Conservation (phyloP, 2,797 vertebrate genomes). For the Crenuchus spilurus region DNA sequence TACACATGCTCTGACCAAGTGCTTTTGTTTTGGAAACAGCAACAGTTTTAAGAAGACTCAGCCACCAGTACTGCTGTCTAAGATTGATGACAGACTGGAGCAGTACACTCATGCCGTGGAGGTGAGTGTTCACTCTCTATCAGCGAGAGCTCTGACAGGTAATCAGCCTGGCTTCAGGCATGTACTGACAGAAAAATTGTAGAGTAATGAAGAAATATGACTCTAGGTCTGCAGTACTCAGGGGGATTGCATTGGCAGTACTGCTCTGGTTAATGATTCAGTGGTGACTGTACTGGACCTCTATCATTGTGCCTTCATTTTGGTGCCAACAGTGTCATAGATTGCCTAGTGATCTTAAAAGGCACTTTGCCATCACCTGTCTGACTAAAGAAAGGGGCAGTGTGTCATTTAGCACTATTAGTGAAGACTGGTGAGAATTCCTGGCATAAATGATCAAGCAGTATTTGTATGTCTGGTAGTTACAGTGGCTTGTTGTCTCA, state of each 20-base stretch:
- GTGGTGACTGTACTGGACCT: background rate
- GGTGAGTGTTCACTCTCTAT: slow-evolving; percentile 70
- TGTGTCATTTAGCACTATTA: slow-evolving; percentile 7
- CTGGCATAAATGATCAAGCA: background rate
- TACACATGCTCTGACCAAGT: slow-evolving; percentile 20
- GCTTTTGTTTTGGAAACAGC: slow-evolving; percentile 69
- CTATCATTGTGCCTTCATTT: background rate
- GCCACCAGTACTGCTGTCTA: slow-evolving; percentile 81
- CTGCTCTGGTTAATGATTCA: background rate
- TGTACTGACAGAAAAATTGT: background rate
- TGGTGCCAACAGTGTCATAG: background rate
- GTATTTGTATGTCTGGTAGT: slow-evolving; percentile 16
- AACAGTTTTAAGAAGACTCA: slow-evolving; percentile 91
- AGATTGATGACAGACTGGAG: slow-evolving; percentile 89
- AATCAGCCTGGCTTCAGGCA: background rate
- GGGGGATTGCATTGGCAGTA: background rate
- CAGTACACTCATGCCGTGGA: slow-evolving; percentile 92
- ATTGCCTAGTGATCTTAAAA: background rate
- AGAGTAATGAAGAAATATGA: background rate
- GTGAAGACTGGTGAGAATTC: background rate
- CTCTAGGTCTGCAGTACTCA: background rate
- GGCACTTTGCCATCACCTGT: slow-evolving; percentile 1
- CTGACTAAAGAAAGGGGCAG: background rate
- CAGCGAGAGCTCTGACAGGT: background rate
- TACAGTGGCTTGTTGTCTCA: background rate